Evolutionary conservation across 2,888 invertebrate genomes (phyloP).

Genomic region (Dione juno): DNA sequence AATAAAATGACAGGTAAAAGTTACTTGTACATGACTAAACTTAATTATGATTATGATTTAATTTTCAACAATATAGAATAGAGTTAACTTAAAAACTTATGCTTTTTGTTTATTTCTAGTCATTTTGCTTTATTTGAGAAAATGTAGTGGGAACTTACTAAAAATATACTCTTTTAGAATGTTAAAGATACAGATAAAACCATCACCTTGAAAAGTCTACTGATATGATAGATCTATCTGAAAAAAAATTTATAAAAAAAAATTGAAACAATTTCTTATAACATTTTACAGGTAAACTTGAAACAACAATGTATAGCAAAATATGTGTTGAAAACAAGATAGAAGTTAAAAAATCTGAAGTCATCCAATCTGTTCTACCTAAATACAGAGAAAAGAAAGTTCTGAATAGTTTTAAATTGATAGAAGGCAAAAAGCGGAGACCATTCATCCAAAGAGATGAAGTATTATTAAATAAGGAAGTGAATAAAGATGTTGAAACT

Average conservation of each 20-base stretch:
- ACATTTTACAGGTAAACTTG: slow-evolving; percentile 53
- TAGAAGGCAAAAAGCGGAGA: slow-evolving; percentile 43
- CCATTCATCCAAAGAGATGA: slow-evolving; percentile 51
- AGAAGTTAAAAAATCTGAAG: slow-evolving; percentile 64
- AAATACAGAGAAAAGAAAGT: slow-evolving; percentile 67
- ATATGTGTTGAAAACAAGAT: slow-evolving; percentile 58
- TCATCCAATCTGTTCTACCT: slow-evolving; percentile 66
- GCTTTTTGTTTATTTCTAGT: too few relatives aligned
- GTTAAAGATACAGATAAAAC: too few relatives aligned
- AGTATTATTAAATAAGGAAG: slow-evolving; percentile 62
- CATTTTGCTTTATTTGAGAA: too few relatives aligned
- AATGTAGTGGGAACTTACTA: too few relatives aligned
- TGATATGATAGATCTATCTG: too few relatives aligned
- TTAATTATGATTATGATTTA: too few relatives aligned
- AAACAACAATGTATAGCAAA: slow-evolving; percentile 69
- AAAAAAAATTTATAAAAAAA: background rate
- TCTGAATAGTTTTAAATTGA: slow-evolving; percentile 50
- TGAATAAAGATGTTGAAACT: slow-evolving; percentile 60
- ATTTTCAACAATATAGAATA: too few relatives aligned
- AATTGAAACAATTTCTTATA: background rate
- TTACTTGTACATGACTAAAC: background rate
- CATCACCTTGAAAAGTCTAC: too few relatives aligned
- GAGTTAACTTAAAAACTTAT: too few relatives aligned
- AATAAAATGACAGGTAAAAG: slow-evolving; percentile 62
- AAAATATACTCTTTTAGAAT: too few relatives aligned